phyloP scores from a whole-genome alignment of 2,888 invertebrate genomes.

The Acleris literana region DNA sequence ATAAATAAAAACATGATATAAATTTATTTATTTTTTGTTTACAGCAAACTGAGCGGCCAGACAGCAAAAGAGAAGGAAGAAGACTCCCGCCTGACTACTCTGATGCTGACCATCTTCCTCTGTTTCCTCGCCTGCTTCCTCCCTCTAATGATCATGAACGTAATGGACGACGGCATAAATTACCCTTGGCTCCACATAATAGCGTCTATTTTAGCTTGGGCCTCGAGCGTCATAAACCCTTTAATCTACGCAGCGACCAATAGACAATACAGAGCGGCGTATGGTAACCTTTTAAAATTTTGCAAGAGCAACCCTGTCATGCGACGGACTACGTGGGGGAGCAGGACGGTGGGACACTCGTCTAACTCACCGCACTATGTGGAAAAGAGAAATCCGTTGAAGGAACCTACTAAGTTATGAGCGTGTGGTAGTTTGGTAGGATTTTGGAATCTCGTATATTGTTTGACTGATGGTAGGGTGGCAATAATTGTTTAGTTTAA shows the following conservation, averaged over 20 bases:
- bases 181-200: conserved; percentile 91
- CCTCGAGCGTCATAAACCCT: conserved; percentile 94
- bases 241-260: conserved; percentile 96
- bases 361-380: conserved; percentile 75
- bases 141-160: conserved; percentile 94
- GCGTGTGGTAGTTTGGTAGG: conserved; percentile 30
- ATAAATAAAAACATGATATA: neutral
- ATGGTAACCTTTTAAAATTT: conserved; percentile 79
- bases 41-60: conserved; percentile 78
- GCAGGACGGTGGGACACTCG: conserved; percentile 74
- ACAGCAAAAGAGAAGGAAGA: conserved; percentile 84
- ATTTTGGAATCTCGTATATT: neutral
- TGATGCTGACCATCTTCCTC: conserved; percentile 94
- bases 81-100: conserved; percentile 90
- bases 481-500: too few species aligned
- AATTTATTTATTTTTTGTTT: conserved; percentile 35
- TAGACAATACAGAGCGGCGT: conserved; percentile 88
- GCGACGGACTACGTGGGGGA: conserved; percentile 73
- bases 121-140: conserved; percentile 94
- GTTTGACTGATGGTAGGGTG: neutral
- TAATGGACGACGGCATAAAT: conserved; percentile 89
- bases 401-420: conserved; percentile 76
- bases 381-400: conserved; percentile 66
- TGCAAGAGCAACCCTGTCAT: conserved; percentile 69
- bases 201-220: conserved; percentile 94